These are phyloP conservation scores for Pycnonotus jocosus DNA, from an alignment of 2,113 vertebrate genomes.

Conservation along the genomic window DNA sequence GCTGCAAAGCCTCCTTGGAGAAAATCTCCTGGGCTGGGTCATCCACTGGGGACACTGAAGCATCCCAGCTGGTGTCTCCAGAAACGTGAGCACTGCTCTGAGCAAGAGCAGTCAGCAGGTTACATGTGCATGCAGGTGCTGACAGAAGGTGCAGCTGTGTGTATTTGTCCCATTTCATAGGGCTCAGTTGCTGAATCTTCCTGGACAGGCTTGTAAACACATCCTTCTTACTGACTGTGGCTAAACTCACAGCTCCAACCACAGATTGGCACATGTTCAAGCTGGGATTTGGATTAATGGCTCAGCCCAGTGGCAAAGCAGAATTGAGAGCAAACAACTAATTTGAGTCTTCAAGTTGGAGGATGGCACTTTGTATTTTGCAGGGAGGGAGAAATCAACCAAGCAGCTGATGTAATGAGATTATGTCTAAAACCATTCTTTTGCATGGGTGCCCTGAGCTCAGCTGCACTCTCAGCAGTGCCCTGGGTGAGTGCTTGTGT, in stretches of 20 bases:
- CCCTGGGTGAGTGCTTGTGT: accelerated
- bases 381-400: background rate
- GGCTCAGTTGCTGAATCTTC: background rate
- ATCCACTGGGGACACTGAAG: background rate
- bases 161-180: background rate
- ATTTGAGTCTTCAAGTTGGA: background rate
- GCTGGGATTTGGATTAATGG: background rate
- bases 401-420: background rate
- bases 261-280: background rate
- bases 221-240: background rate
- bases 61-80: background rate
- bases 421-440: background rate
- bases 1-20: background rate
- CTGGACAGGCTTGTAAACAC: background rate
- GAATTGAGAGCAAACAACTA: background rate
- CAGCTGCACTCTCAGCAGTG: background rate
- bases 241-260: background rate
- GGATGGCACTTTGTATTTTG: background rate
- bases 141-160: background rate
- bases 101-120: background rate
- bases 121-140: accelerated
- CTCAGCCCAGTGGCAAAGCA: background rate
- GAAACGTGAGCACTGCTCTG: accelerated
- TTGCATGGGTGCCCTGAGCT: background rate
- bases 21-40: background rate